Evolutionary conservation across 2,888 invertebrate genomes (phyloP).

Genomic region (Limnephilus auricula): DNA sequence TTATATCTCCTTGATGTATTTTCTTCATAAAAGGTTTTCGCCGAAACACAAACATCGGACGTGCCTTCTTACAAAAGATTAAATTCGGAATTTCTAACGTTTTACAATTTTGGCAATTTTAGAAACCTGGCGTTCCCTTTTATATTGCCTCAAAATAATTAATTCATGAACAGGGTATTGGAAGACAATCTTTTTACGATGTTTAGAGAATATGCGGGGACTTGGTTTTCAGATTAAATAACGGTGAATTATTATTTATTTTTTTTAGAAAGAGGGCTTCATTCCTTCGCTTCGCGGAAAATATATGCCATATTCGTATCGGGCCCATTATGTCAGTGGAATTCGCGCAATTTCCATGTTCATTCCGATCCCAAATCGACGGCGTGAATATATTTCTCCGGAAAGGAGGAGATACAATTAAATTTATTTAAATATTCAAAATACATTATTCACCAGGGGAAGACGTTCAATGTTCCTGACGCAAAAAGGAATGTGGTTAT

Average conservation of each 20-base stretch:
- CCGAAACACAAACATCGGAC: conserved; percentile 6
- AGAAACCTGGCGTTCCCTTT: neutral
- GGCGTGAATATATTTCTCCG: too few relatives aligned
- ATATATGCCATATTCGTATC: neutral
- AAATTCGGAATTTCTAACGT: neutral
- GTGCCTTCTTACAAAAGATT: conserved; percentile 6
- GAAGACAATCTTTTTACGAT: neutral
- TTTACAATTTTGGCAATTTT: neutral
- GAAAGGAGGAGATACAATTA: too few relatives aligned
- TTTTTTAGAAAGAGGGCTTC: neutral
- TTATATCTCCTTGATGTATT: conserved; percentile 23
- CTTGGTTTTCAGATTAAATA: neutral
- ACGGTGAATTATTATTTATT: neutral
- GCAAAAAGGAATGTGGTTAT: neutral
- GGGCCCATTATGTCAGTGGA: neutral
- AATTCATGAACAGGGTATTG: conserved; percentile 2
- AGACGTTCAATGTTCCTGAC: neutral
- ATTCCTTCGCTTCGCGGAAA: neutral
- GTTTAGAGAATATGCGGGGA: neutral
- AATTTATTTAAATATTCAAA: neutral
- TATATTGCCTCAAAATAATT: neutral
- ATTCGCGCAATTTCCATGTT: neutral
- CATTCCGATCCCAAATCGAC: neutral
- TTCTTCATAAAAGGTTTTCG: conserved; percentile 25
- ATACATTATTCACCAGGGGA: neutral